phyloP scores from a whole-genome alignment of 2,888 invertebrate species.

The Electrophaes corylata region DNA sequence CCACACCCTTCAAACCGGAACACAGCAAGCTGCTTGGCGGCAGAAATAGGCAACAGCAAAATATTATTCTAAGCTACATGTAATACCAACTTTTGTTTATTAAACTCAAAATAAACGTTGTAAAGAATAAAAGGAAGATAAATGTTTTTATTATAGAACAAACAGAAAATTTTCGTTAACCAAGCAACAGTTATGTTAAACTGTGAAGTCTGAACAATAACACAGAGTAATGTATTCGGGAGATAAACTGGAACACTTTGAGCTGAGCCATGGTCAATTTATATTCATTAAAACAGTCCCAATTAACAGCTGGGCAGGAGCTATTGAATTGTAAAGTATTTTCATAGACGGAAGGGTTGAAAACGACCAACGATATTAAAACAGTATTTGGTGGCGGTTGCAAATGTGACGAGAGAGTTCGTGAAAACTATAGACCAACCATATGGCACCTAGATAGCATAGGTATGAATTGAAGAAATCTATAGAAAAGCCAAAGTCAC shows the following conservation, averaged over 20 bases:
- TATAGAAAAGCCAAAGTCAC: no score
- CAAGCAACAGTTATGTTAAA: slow-evolving; percentile 19
- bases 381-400: no score
- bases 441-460: no score
- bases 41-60: no score
- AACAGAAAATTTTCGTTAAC: not conserved
- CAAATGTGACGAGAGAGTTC: no score
- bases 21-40: no score
- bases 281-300: slow-evolving; percentile 70
- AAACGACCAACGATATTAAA: slow-evolving; percentile 38
- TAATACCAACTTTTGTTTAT: no score
- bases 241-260: slow-evolving; percentile 20
- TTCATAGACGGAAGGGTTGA: slow-evolving; percentile 46
- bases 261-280: slow-evolving; percentile 55
- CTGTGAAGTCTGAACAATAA: not conserved
- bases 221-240: slow-evolving; percentile 7
- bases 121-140: not conserved
- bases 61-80: no score
- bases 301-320: slow-evolving; percentile 62
- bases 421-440: no score
- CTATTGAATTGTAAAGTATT: slow-evolving; percentile 72
- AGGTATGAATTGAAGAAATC: no score
- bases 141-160: not conserved
- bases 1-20: no score
- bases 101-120: not conserved